phyloP scores from a whole-genome alignment of 2,113 vertebrate species.

The Proterorhinus semilunaris region DNA sequence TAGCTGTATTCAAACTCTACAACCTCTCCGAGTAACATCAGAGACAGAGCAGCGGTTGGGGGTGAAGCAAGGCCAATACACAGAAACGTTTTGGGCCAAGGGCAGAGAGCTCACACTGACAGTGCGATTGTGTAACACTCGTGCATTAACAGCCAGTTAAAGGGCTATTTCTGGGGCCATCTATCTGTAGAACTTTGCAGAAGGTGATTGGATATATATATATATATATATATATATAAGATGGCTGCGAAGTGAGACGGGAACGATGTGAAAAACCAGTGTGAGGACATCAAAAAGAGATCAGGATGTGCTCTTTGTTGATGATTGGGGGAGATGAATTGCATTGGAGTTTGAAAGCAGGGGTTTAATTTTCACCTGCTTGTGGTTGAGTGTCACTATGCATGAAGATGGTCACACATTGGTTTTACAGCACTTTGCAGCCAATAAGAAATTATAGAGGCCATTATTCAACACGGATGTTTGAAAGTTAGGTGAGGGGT shows the following conservation, averaged over 20 bases:
- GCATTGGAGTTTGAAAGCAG: background rate
- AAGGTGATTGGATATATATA: conserved; percentile 16
- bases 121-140: conserved; percentile 46
- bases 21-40: conserved; percentile 45
- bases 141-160: conserved; percentile 59
- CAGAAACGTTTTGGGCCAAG: conserved; percentile 48
- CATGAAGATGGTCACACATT: background rate
- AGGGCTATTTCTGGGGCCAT: conserved; percentile 50
- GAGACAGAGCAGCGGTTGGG: conserved; percentile 29
- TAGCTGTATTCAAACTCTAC: conserved; percentile 59
- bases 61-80: conserved; percentile 20
- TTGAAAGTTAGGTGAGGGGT: background rate
- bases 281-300: background rate
- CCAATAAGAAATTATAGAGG: background rate
- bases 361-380: background rate
- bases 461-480: background rate
- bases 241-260: conserved; percentile 15
- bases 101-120: conserved; percentile 31
- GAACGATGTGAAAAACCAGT: background rate
- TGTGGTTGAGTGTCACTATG: conserved; percentile 10
- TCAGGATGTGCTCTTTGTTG: background rate
- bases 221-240: background rate
- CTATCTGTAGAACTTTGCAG: conserved; percentile 42
- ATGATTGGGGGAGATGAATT: background rate
- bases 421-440: conserved; percentile 21